Percentiles rank a stretch among this genome's conserved stretches.
Conservation (phyloP, 2,113 vertebrate species). For the Hydrochoerus hydrochaeris region DNA sequence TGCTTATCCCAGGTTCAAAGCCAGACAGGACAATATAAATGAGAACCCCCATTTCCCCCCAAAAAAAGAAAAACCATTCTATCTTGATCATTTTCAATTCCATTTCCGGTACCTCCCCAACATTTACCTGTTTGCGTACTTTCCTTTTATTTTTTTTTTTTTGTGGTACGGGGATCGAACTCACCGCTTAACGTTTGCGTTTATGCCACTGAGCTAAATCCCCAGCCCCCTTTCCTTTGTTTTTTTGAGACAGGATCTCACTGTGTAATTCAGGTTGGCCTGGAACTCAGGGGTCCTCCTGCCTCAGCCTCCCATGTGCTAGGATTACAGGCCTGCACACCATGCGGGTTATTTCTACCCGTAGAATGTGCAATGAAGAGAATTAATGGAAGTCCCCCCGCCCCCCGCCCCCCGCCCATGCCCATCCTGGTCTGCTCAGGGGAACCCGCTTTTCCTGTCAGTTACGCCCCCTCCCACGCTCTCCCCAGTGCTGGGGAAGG, state of each 20-base stretch:
- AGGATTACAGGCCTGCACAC: not conserved
- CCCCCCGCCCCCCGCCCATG: too few species aligned
- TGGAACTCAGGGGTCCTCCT: not conserved
- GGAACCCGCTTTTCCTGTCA: not conserved
- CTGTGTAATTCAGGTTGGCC: too few species aligned
- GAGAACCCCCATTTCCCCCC: not conserved
- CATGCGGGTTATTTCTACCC: not conserved
- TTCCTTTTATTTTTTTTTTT: too few species aligned
- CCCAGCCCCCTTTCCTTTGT: too few species aligned
- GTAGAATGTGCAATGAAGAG: not conserved
- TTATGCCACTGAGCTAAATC: too few species aligned
- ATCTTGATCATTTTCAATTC: not conserved
- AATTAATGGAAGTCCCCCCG: not conserved
- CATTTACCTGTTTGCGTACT: not conserved
- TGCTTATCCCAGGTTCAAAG: not conserved
- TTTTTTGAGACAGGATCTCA: too few species aligned
- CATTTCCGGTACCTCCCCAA: not conserved
- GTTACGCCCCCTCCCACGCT: not conserved
- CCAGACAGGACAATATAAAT: not conserved
- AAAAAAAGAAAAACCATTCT: not conserved
- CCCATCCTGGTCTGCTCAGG: not conserved
- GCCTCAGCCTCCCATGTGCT: not conserved
- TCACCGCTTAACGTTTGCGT: too few species aligned
- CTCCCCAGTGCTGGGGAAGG: not conserved
- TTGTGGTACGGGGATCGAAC: too few species aligned